Conservation (phyloP, 1,140 invertebrate genomes). For the Gonioctena quinquepunctata region DNA sequence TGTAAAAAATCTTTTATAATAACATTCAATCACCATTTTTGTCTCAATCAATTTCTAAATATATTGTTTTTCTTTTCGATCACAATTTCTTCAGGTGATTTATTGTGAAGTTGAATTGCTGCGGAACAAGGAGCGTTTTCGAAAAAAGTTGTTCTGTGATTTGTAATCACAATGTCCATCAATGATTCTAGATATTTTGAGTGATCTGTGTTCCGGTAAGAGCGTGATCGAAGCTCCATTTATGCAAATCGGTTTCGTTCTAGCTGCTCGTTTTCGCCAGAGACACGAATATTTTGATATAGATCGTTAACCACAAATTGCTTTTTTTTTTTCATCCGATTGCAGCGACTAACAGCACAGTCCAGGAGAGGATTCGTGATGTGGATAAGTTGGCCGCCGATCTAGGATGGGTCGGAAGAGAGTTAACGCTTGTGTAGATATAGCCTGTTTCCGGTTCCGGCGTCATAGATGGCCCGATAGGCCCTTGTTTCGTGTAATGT, state of each 20-base stretch:
- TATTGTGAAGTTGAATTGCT: too few relatives aligned
- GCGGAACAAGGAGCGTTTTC: too few relatives aligned
- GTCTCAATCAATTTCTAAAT: too few relatives aligned
- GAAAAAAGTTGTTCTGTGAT: too few relatives aligned
- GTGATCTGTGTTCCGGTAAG: too few relatives aligned
- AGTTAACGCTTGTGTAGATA: conserved; percentile 50
- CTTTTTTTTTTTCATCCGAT: conserved; percentile 21
- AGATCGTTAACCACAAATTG: conserved; percentile 22
- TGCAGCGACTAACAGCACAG: conserved; percentile 13
- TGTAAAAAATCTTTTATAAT: too few relatives aligned
- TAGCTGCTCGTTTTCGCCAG: conserved; percentile 5
- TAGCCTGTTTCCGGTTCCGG: conserved; percentile 50
- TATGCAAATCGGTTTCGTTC: conserved; percentile 8
- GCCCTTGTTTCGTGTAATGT: conserved; percentile 23
- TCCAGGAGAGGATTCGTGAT: conserved; percentile 18
- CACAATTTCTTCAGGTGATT: too few relatives aligned
- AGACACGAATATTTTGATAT: conserved; percentile 15
- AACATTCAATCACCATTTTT: too few relatives aligned
- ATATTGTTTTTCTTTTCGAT: too few relatives aligned
- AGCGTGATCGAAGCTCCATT: too few relatives aligned
- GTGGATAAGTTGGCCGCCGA: conserved; percentile 40
- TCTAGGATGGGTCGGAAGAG: conserved; percentile 38
- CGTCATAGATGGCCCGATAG: conserved; percentile 49
- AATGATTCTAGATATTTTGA: too few relatives aligned
- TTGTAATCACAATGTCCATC: too few relatives aligned